A percentile compares a stretch with the other conserved stretches of the same genome.
These are phyloP conservation scores for Drosophila chauvacae DNA, from an alignment of 1,140 invertebrate genomes.

Conservation along the genomic window DNA sequence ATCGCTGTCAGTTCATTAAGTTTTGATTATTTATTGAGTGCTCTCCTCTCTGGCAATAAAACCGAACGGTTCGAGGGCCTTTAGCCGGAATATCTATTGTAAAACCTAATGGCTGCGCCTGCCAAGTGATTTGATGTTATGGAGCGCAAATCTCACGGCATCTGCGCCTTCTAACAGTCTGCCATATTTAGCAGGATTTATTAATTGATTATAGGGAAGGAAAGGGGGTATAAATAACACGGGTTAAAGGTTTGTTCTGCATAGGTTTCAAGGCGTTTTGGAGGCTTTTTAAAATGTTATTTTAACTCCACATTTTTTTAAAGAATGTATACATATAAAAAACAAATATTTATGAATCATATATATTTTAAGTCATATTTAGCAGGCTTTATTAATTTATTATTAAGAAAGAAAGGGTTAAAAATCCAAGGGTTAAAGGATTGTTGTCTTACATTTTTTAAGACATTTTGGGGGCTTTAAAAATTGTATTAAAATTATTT, in stretches of 20 bases:
- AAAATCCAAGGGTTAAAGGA: too few relatives aligned
- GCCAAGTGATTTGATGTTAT: conserved; percentile 34
- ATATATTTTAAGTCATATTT: too few relatives aligned
- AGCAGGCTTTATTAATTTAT: too few relatives aligned
- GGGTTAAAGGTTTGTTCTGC: not conserved
- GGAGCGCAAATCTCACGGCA: not conserved
- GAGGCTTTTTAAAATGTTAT: not conserved
- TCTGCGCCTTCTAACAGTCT: not conserved
- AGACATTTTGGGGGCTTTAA: too few relatives aligned
- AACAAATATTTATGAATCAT: too few relatives aligned
- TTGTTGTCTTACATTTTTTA: too few relatives aligned
- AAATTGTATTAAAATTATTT: not conserved
- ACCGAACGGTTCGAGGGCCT: conserved; percentile 24
- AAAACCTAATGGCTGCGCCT: conserved; percentile 22
- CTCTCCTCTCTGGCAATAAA: conserved; percentile 17
- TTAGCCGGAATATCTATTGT: conserved; percentile 32
- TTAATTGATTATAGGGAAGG: not conserved
- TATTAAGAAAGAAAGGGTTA: too few relatives aligned
- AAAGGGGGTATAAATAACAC: not conserved
- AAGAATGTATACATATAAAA: not conserved
- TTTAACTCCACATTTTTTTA: not conserved
- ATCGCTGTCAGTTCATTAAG: conserved; percentile 73
- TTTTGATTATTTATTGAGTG: conserved; percentile 68
- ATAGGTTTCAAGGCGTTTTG: not conserved
- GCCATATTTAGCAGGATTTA: not conserved